Evolutionary conservation across 2,888 invertebrate genomes (phyloP), one percentile per base, ranked within the genome.

Genomic region (Pocota personata): DNA sequence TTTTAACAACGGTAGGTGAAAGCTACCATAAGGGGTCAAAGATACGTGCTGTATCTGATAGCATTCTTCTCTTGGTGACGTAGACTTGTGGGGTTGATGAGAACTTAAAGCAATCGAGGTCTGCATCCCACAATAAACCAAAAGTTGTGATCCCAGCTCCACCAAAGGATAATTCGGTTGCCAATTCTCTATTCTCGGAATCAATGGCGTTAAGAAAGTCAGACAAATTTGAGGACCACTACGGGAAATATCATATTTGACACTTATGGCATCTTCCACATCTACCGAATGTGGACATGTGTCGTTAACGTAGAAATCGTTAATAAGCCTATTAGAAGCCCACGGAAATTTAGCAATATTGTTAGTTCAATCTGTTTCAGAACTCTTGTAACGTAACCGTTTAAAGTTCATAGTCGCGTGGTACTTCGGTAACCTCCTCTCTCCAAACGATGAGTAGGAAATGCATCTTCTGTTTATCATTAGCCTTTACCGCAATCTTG

Each of bases 171-270:
- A 71, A 69, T n/a, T 60, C 50, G 43, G 67, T 73, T 8, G 40
- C 43, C 10, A 14, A 10, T 46, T 67, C 69, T 16, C 73, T 40
- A 75, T 19, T 10, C 21, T 66, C 75, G 40, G 52, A 1, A 67
- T 46, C 1, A 27, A 62, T 35, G 8, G 1, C 10, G 10, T 24
- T 35, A 12, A 82, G 5, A 24, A 82, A 55, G 1, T 67, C 80
- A 21, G 12, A 2, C 4, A 67, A 73, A 69, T 82, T 82, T n/a
- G 67, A 75, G 5, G 80, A 73, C 80, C 73, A 75, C n/a, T 21
- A 35, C 30, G 6, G 8, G 10, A 8, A 4, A 82, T 0, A 3
- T 75, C 75, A 7, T 24, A 21, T 62, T 55, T 62, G n/a, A 75
- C 1, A 0, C n/a, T 1, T 21, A 57, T 1, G 6, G 69, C 76